Percentiles rank a stretch among this genome's conserved stretches.
These are phyloP conservation scores for Acrocephalus kingi DNA, from an alignment of 2,113 vertebrate genomes.

Conservation along the genomic window DNA sequence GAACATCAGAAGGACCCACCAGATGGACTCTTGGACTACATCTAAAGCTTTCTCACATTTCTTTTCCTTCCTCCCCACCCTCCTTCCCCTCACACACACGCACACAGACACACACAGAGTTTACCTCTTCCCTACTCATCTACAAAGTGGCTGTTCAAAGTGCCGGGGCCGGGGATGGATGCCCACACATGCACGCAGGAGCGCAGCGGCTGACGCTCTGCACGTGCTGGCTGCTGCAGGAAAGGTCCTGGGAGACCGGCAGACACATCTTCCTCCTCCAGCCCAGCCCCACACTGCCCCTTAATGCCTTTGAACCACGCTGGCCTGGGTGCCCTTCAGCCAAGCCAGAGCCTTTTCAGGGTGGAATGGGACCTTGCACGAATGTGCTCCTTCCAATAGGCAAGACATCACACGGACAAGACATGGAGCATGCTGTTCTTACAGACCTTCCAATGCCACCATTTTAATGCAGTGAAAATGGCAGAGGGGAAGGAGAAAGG, in stretches of 20 bases:
- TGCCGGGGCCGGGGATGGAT: rapidly evolving
- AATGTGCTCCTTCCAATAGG: background rate
- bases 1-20: constrained; percentile 59
- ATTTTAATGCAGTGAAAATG: background rate
- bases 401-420: rapidly evolving
- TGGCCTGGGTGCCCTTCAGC: background rate
- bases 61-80: constrained; percentile 61
- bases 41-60: constrained; percentile 67
- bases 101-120: background rate
- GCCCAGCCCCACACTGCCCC: rapidly evolving
- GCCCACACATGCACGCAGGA: background rate
- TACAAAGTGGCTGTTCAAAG: constrained; percentile 59
- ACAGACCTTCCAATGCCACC: background rate
- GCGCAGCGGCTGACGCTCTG: background rate
- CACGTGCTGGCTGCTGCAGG: background rate
- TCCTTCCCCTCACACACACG: background rate
- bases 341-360: background rate
- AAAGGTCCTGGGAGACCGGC: background rate
- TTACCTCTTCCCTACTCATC: constrained; percentile 26
- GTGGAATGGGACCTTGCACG: rapidly evolving
- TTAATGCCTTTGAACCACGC: background rate
- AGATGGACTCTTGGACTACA: constrained; percentile 58
- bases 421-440: rapidly evolving
- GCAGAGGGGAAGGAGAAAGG: background rate
- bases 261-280: background rate